A percentile compares a stretch with the other conserved stretches of the same genome.
phyloP scores from a whole-genome alignment of 1,140 invertebrate species.

The Nasonia giraulti region DNA sequence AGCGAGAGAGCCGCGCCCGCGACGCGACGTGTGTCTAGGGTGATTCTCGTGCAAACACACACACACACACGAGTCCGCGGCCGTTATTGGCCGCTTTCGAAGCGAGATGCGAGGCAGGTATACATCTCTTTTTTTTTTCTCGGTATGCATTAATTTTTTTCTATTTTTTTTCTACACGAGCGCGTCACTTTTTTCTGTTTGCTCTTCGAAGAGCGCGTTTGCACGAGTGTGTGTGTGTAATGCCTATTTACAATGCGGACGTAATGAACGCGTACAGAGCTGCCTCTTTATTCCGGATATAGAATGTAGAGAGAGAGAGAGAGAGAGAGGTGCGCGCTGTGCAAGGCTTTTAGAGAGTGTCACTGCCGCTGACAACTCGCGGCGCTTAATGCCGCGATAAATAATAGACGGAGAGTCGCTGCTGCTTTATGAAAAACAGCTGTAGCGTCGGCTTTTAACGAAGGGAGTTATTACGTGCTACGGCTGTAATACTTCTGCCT shows the following conservation, averaged over 20 bases:
- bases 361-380: too few species aligned
- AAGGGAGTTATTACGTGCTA: neutral
- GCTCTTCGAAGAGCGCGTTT: neutral
- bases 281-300: neutral
- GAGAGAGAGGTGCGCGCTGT: neutral
- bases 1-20: conserved; percentile 7
- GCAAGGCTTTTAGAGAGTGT: neutral
- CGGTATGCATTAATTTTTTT: conserved; percentile 21
- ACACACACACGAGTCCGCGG: neutral
- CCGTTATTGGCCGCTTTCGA: conserved; percentile 29
- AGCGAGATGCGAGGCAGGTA: neutral
- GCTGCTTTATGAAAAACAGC: neutral
- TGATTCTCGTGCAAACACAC: conserved; percentile 33
- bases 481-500: neutral
- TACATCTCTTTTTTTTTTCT: conserved; percentile 25
- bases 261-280: neutral
- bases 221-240: neutral
- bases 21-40: conserved; percentile 31
- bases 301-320: neutral
- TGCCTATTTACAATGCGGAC: neutral
- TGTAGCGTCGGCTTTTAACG: neutral
- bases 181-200: conserved; percentile 8
- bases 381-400: neutral
- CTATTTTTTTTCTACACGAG: neutral
- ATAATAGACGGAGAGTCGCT: neutral